phyloP scores from a whole-genome alignment of 2,797 vertebrate genomes.

The Yasuhikotakia modesta region DNA sequence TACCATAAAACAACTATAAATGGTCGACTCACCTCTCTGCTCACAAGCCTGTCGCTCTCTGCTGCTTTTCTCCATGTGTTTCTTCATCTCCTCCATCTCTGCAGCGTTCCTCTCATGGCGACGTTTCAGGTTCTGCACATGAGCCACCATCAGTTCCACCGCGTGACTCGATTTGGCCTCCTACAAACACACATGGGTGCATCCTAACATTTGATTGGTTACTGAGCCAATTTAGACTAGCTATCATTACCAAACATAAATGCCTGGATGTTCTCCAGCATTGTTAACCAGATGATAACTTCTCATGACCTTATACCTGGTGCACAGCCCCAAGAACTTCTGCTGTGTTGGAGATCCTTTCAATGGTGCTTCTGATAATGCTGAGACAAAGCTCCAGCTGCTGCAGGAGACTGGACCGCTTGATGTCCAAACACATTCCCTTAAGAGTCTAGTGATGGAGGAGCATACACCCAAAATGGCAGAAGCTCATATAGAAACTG shows the following conservation, averaged over 20 bases:
- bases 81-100: conserved; percentile 83
- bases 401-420: conserved; percentile 74
- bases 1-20: not conserved
- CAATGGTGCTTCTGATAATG: conserved; percentile 75
- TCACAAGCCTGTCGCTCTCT: conserved; percentile 68
- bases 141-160: conserved; percentile 84
- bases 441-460: conserved; percentile 74
- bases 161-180: conserved; percentile 83
- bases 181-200: conserved; percentile 60
- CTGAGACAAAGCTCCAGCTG: conserved; percentile 77
- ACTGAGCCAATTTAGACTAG: not conserved
- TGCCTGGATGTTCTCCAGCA: not conserved
- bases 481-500: not conserved
- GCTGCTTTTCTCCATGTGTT: conserved; percentile 72
- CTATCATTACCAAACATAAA: not conserved
- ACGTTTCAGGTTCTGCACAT: conserved; percentile 83
- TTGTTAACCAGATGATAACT: not conserved
- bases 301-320: conserved; percentile 71
- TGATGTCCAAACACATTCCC: conserved; percentile 70
- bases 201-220: too few species aligned
- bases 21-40: conserved; percentile 63
- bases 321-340: conserved; percentile 86
- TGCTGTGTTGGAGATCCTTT: conserved; percentile 76
- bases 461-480: not conserved
- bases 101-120: conserved; percentile 69